Evolutionary conservation across 2,797 vertebrate species (phyloP).

Genomic region (Myotis myotis): DNA sequence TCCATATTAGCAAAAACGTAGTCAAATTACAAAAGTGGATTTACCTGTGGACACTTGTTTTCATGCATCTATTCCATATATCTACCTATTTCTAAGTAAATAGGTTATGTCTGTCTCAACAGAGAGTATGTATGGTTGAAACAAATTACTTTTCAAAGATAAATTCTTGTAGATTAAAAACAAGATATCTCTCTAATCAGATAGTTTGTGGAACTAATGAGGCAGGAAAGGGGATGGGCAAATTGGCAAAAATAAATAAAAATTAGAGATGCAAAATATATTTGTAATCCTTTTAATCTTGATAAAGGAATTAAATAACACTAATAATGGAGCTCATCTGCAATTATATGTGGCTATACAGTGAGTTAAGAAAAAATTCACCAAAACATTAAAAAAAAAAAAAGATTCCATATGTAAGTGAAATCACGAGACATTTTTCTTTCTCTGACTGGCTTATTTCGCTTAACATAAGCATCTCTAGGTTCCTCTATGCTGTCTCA

Average conservation of each 20-base stretch:
- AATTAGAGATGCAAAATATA: background rate
- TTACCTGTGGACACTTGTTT: slow-evolving; percentile 6
- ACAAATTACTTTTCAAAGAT: background rate
- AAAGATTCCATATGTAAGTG: too few relatives aligned
- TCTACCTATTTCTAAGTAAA: slow-evolving; percentile 57
- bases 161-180: slow-evolving; percentile 59
- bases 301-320: background rate
- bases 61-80: background rate
- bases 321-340: background rate
- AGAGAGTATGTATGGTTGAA: slow-evolving; percentile 56
- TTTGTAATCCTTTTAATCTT: background rate
- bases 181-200: slow-evolving; percentile 27
- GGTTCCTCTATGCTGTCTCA: too few relatives aligned
- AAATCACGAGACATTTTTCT: too few relatives aligned
- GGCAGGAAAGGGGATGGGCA: background rate
- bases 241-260: slow-evolving; percentile 9
- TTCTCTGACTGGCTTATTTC: too few relatives aligned
- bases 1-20: background rate
- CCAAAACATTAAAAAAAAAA: background rate
- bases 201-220: background rate
- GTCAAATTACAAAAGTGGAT: background rate
- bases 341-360: background rate
- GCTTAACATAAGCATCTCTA: too few relatives aligned
- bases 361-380: background rate
- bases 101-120: slow-evolving; percentile 7